Evolutionary conservation across 1,140 invertebrate species (phyloP), one percentile per base, ranked within the genome.

Genomic region (Drepana arcuata): DNA sequence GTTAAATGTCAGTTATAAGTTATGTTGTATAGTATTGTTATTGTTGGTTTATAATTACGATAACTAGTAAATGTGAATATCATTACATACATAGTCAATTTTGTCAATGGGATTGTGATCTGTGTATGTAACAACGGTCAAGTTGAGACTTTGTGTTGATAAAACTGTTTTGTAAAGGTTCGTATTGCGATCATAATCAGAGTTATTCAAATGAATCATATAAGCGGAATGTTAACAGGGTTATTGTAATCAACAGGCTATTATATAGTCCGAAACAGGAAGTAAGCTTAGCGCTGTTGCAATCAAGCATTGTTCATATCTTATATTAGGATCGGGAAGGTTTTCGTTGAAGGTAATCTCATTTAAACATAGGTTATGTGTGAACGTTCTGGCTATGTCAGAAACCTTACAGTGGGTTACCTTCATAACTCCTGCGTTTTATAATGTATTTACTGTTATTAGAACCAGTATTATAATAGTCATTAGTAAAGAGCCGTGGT

Each of bases 1-100:
- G 38, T 31, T 12, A 48, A 53, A 50, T 57, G 61, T 64, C 61
- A 69, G 49, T 61, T 62, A 45, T 59, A 58, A 64, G 43, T 44
- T 47, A 58, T 71, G 64, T 71, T 71, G 59, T 70, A 24, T 68
- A 80, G 50, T 73, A 70, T 80, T 80, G 75, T 80, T 80, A 73
- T 73, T 80, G 67, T 62, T 73, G 57, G 49, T 61, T 62, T 57
- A 57, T 43, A 52, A 48, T 43, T 50, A 53, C 34, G 51, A 57
- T 54, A 62, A 52, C 57, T 67, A 53, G 49, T 54, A 34, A 61
- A 29, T 44, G 33, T n/a, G n/a, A n/a, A n/a, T n/a, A n/a, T n/a
- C n/a, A n/a, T 45, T 54, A 48, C 34, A 48, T 52, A 31, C 31
- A n/a, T n/a, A n/a, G 34, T 29, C 26, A 37, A 29, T 50, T 59